Conservation (phyloP, 2,113 vertebrate species). For the Ifrita kowaldi region DNA sequence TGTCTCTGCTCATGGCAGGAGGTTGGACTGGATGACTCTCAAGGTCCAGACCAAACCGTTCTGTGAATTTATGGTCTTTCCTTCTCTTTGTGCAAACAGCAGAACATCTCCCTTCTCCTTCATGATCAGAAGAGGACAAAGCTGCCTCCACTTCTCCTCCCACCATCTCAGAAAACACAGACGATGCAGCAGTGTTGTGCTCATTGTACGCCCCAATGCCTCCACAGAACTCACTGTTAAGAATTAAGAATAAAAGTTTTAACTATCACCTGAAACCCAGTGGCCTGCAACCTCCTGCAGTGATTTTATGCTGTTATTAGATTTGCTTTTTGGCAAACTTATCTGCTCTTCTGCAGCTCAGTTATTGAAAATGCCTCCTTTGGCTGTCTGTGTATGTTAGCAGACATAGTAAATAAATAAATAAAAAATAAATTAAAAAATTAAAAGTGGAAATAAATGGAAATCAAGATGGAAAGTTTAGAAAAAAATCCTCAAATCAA, state of each 20-base stretch:
- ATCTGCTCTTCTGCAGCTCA: not conserved
- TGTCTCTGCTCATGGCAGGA: not conserved
- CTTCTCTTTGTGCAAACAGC: not conserved
- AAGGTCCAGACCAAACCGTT: not conserved
- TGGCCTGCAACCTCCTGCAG: not conserved
- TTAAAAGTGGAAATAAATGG: not conserved
- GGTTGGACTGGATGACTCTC: not conserved
- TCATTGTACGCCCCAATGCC: rapidly evolving
- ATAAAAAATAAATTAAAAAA: not conserved
- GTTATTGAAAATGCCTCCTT: not conserved
- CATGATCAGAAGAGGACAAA: not conserved
- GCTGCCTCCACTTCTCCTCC: not conserved
- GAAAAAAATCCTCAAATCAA: not conserved
- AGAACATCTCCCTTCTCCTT: not conserved
- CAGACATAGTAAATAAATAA: not conserved
- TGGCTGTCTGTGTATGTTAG: not conserved
- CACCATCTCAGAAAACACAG: not conserved
- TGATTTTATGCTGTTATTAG: not conserved
- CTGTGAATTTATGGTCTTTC: not conserved
- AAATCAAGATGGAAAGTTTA: not conserved
- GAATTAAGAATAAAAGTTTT: not conserved
- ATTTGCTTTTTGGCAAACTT: not conserved
- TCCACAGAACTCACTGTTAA: not conserved
- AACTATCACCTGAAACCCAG: not conserved
- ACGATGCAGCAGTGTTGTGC: not conserved